Conservation (phyloP, 2,797 vertebrate genomes). For the Pempheris klunzingeri region DNA sequence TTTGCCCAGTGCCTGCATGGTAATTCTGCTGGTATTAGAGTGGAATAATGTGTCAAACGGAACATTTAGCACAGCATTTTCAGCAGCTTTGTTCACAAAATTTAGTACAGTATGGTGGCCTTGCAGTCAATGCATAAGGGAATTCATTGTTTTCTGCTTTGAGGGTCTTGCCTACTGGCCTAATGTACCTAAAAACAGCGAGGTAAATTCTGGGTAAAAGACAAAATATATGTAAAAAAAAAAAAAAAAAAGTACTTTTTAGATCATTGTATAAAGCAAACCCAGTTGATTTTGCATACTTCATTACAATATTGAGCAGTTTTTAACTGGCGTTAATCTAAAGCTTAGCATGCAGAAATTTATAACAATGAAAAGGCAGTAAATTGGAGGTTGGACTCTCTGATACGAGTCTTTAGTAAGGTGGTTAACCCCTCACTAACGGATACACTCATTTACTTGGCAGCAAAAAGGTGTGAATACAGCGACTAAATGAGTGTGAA, state of each 20-base stretch:
- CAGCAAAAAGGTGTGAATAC: constrained; percentile 60
- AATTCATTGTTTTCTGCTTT: constrained; percentile 10
- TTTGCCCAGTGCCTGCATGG: background rate
- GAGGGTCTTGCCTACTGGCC: background rate
- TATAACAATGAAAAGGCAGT: background rate
- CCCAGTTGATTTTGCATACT: background rate
- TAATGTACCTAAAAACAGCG: background rate
- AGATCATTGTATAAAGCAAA: background rate
- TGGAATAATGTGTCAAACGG: background rate
- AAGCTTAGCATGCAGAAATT: background rate
- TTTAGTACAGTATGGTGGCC: background rate
- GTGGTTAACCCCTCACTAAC: constrained; percentile 24
- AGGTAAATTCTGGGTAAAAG: background rate
- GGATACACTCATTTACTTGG: constrained; percentile 45
- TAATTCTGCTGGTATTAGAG: background rate
- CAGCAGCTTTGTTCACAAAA: background rate
- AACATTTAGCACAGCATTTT: background rate
- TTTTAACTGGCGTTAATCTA: background rate
- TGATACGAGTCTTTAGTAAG: background rate
- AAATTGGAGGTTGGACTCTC: constrained; percentile 4
- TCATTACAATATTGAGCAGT: background rate
- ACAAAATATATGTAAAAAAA: background rate
- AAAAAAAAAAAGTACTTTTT: background rate
- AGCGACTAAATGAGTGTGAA: constrained; percentile 52
- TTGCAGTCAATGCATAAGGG: background rate